Base-by-base conservation (phyloP, 2,888 invertebrate species). In the Synergus itoensis region DNA sequence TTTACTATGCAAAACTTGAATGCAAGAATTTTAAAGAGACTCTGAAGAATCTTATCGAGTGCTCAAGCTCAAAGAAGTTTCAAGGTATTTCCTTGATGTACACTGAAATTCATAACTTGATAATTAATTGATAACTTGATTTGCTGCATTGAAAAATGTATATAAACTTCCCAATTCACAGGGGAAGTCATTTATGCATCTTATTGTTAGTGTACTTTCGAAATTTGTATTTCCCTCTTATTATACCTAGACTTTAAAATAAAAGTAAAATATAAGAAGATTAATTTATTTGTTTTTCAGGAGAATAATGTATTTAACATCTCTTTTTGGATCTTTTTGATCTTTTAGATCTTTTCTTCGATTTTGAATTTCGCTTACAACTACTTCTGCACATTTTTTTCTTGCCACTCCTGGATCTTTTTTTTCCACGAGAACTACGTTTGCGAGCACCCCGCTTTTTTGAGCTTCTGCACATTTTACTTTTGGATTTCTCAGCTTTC, bases 1-100 rank as follows among this genome's bases (percentile, higher is more conserved):
- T 73, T 53, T 48, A 73, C 48, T 64, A 11, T 36, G 57, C 67
- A 57, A 63, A 77, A 48, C n/a, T 62, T 43, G 21, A 16, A n/a
- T 14, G 7, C n/a, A 45, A 28, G 14, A 16, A 43, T 77, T 57
- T 67, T 28, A 16, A 43, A 1, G 8, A 48, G 5, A 14, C 14
- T 28, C 60, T 43, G 8, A 73, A 53, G 69, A 48, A 36, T 28
- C 28, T 73, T 36, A 45, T 45, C 3, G 14, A 21, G n/a, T 53
- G 1, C 8, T 5, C 8, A 53, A 53, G 8, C n/a, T 48, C n/a
- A 48, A 16, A n/a, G n/a, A 4, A 48, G 14, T 45, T 41, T 9
- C 9, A 36, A 36, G 36, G 36, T 36, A 36, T 36, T 36, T 4
- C 36, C 36, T 36, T 36, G 36, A 36, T 36, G 36, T 36, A 36